A percentile compares a stretch with the other conserved stretches of the same genome.
These are phyloP conservation scores for Gallinago jamesoni DNA, from an alignment of 2,113 vertebrate genomes.

Conservation along the genomic window DNA sequence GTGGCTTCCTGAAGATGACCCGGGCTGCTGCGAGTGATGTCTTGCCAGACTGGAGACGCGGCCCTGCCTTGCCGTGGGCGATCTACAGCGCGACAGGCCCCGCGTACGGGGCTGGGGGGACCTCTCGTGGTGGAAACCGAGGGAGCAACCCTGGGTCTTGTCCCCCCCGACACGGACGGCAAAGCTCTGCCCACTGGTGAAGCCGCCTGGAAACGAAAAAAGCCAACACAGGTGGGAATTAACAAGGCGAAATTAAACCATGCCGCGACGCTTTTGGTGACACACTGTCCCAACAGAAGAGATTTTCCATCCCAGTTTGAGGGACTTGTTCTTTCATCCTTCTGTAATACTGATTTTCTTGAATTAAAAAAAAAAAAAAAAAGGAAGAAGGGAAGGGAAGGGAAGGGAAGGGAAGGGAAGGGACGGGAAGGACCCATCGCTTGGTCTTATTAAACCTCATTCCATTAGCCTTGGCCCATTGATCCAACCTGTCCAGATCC, in stretches of 20 bases:
- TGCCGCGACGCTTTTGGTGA: background rate
- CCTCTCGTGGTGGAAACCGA: constrained; percentile 6
- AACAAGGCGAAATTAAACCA: background rate
- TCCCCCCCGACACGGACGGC: rapidly evolving
- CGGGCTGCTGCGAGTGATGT: rapidly evolving
- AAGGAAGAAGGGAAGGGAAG: too few relatives aligned
- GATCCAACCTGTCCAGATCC: too few relatives aligned
- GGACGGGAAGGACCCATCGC: too few relatives aligned
- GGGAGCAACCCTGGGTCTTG: background rate
- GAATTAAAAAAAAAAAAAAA: background rate
- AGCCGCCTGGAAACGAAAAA: background rate
- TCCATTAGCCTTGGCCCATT: too few relatives aligned
- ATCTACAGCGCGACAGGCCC: too few relatives aligned
- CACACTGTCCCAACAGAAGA: background rate
- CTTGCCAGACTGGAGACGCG: rapidly evolving
- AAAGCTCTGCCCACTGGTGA: background rate
- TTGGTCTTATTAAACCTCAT: too few relatives aligned
- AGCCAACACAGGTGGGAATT: rapidly evolving
- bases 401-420: too few relatives aligned
- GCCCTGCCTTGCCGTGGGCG: background rate
- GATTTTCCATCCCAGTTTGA: background rate
- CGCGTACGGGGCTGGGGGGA: background rate
- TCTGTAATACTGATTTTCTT: background rate
- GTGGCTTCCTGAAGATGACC: rapidly evolving
- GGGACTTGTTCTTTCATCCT: background rate